Conservation (phyloP, 2,888 invertebrate genomes). For the Nomada fucata region DNA sequence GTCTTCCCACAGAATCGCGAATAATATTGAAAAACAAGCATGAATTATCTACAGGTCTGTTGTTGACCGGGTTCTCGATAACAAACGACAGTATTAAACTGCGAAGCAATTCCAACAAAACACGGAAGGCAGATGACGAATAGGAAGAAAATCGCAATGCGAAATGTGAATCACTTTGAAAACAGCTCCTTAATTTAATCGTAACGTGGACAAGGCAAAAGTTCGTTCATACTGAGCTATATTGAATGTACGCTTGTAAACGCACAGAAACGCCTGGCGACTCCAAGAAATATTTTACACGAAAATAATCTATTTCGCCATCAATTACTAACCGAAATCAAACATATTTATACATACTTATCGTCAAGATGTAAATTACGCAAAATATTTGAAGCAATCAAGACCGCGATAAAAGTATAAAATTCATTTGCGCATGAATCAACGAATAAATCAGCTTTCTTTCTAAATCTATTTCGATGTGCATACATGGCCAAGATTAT, state of each 20-base stretch:
- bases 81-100: too few relatives aligned
- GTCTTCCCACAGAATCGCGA: too few relatives aligned
- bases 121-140: background rate
- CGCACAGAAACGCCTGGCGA: background rate
- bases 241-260: background rate
- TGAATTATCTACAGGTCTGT: background rate
- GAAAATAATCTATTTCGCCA: background rate
- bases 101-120: background rate
- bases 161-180: background rate
- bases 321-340: too few relatives aligned
- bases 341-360: too few relatives aligned
- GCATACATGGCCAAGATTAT: too few relatives aligned
- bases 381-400: background rate
- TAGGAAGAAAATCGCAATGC: background rate
- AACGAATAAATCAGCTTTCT: too few relatives aligned
- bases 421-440: too few relatives aligned
- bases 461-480: too few relatives aligned
- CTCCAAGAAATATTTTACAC: background rate
- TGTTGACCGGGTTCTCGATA: background rate
- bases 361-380: too few relatives aligned
- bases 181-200: background rate
- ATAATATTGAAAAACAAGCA: background rate
- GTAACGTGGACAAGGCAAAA: too few relatives aligned
- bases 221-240: background rate
- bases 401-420: too few relatives aligned